Conservation (phyloP, 2,888 invertebrate species). For the Drosophila subsilvestris region DNA sequence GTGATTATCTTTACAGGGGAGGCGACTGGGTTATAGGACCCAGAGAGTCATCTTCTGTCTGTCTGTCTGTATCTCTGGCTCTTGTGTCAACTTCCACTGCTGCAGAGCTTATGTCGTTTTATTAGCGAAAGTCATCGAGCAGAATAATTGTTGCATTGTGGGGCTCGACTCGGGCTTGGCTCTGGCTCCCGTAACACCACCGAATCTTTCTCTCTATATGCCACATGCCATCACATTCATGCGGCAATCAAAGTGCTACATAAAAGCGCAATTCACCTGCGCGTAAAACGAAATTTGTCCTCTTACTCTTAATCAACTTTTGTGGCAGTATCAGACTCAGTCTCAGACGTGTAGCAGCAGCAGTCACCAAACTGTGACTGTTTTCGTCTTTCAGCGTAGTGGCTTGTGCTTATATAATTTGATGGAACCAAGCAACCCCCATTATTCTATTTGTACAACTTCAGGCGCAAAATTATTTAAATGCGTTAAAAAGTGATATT, state of each 20-base stretch:
- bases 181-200: constrained; percentile 25
- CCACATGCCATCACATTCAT: constrained; percentile 17
- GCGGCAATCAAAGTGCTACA: constrained; percentile 66
- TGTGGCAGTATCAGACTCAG: constrained; percentile 39
- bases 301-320: constrained; percentile 41
- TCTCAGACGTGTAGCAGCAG: constrained; percentile 35
- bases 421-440: constrained; percentile 26
- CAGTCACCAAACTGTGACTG: constrained; percentile 69
- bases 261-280: constrained; percentile 70
- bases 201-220: constrained; percentile 4
- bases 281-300: constrained; percentile 66
- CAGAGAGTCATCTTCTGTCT: constrained; percentile 39
- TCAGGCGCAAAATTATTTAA: constrained; percentile 61
- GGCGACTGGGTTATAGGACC: constrained; percentile 63
- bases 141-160: constrained; percentile 80
- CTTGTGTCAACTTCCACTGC: constrained; percentile 37
- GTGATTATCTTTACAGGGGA: constrained; percentile 51
- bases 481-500: constrained; percentile 58
- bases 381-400: constrained; percentile 17
- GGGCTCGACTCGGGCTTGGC: neutral
- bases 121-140: constrained; percentile 82
- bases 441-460: constrained; percentile 69
- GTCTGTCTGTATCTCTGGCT: constrained; percentile 8
- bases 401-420: constrained; percentile 65
- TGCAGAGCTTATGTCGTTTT: constrained; percentile 57